phyloP scores from a whole-genome alignment of 2,888 invertebrate genomes.

The Neocrepidodera transversa region DNA sequence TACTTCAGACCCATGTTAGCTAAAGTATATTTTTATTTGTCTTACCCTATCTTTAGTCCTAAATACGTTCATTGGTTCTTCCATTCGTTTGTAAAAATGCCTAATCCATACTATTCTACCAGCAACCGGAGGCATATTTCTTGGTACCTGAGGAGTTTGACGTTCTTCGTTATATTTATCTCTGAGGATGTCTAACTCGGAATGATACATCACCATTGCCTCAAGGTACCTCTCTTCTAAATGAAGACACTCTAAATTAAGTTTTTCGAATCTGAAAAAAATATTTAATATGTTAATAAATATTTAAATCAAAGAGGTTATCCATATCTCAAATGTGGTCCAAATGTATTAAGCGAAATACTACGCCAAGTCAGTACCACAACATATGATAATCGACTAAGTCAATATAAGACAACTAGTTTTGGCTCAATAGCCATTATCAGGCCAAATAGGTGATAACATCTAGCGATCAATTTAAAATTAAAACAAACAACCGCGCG shows the following conservation, averaged over 20 bases:
- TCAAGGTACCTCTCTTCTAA: constrained; percentile 79
- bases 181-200: constrained; percentile 73
- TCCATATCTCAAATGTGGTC: too few relatives aligned
- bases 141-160: constrained; percentile 74
- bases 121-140: constrained; percentile 80
- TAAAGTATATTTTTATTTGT: too few relatives aligned
- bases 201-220: constrained; percentile 70
- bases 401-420: too few relatives aligned
- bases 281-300: not conserved
- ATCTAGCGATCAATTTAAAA: too few relatives aligned
- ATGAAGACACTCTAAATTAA: constrained; percentile 75
- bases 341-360: too few relatives aligned
- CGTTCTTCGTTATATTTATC: constrained; percentile 82
- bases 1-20: too few relatives aligned
- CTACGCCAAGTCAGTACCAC: too few relatives aligned
- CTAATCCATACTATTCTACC: constrained; percentile 86
- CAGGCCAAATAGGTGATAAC: too few relatives aligned
- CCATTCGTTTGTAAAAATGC: constrained; percentile 76
- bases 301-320: too few relatives aligned
- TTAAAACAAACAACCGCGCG: too few relatives aligned
- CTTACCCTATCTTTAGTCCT: constrained; percentile 55
- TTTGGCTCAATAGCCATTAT: too few relatives aligned
- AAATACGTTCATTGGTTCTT: constrained; percentile 75
- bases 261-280: constrained; percentile 71
- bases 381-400: too few relatives aligned